Evolutionary conservation across 1,140 invertebrate species (phyloP).

Genomic region (Zophobas morio): DNA sequence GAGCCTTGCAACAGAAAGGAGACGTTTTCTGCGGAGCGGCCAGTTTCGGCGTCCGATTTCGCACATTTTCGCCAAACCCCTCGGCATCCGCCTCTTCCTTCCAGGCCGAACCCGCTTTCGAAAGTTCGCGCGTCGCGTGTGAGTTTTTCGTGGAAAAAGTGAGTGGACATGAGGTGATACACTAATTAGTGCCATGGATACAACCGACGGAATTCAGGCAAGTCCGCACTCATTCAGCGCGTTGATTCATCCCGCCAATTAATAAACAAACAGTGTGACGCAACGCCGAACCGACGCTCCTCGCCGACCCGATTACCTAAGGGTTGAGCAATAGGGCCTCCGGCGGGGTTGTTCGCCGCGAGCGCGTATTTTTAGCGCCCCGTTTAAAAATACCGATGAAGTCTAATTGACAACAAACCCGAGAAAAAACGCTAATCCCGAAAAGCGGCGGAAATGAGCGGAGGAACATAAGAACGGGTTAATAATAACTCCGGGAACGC

Average conservation of each 20-base stretch:
- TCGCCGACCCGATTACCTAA: not conserved
- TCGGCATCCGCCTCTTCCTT: no score
- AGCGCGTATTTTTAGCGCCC: constrained; percentile 25
- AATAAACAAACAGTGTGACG: not conserved
- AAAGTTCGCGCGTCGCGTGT: not conserved
- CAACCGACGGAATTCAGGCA: constrained; percentile 21
- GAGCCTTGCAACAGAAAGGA: constrained; percentile 62
- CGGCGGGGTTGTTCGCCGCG: not conserved
- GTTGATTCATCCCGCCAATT: no score
- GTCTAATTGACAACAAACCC: constrained; percentile 28
- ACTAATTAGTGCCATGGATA: constrained; percentile 45
- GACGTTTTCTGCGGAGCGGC: constrained; percentile 59
- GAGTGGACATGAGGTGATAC: constrained; percentile 16
- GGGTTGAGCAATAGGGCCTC: not conserved
- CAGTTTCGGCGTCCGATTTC: constrained; percentile 48
- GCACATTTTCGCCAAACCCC: constrained; percentile 7
- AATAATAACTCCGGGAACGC: constrained; percentile 63
- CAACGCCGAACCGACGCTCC: not conserved
- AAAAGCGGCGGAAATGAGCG: constrained; percentile 46
- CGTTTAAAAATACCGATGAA: constrained; percentile 20
- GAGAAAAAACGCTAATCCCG: constrained; percentile 35
- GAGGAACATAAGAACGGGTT: constrained; percentile 65
- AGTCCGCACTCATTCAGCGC: constrained; percentile 16
- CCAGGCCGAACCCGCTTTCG: not conserved
- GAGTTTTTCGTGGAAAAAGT: not conserved